Conservation (phyloP, 2,797 vertebrate genomes). For the Jordanella pulchra region DNA sequence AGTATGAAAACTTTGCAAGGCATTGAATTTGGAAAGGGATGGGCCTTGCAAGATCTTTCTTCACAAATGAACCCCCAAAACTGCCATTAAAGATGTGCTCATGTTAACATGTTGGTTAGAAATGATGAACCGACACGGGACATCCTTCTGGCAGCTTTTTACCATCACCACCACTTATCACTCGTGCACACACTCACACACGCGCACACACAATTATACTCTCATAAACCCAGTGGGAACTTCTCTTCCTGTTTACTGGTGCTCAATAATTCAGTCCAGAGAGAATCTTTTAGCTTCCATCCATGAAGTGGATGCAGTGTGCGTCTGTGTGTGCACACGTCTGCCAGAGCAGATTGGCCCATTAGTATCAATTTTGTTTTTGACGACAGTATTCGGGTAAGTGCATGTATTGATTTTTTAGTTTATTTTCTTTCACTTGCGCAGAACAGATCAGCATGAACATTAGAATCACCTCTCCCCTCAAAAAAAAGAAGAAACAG, state of each 20-base stretch:
- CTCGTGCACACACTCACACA: not conserved
- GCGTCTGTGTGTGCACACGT: conserved; percentile 15
- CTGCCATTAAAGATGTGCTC: not conserved
- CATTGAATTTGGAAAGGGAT: not conserved
- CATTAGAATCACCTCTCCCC: conserved; percentile 1
- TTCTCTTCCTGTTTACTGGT: conserved; percentile 70
- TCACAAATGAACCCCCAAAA: not conserved
- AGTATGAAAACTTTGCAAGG: not conserved
- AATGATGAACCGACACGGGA: conserved; percentile 35
- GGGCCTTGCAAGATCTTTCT: not conserved
- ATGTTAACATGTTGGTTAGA: not conserved
- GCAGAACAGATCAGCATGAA: conserved; percentile 38
- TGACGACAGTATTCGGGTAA: conserved; percentile 67
- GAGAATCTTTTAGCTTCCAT: conserved; percentile 56
- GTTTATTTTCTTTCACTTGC: conserved; percentile 57
- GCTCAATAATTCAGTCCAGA: conserved; percentile 72
- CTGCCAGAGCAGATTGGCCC: conserved; percentile 51
- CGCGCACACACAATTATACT: conserved; percentile 14
- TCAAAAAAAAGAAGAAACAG: conserved; percentile 16
- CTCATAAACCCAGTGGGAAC: conserved; percentile 50
- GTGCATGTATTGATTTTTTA: conserved; percentile 73
- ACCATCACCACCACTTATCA: not conserved
- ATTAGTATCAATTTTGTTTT: conserved; percentile 71
- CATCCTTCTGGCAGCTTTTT: conserved; percentile 27
- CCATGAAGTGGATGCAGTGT: conserved; percentile 31